Evolutionary conservation across 2,797 vertebrate genomes (phyloP).

Genomic region (Lithobates sylvaticus): DNA sequence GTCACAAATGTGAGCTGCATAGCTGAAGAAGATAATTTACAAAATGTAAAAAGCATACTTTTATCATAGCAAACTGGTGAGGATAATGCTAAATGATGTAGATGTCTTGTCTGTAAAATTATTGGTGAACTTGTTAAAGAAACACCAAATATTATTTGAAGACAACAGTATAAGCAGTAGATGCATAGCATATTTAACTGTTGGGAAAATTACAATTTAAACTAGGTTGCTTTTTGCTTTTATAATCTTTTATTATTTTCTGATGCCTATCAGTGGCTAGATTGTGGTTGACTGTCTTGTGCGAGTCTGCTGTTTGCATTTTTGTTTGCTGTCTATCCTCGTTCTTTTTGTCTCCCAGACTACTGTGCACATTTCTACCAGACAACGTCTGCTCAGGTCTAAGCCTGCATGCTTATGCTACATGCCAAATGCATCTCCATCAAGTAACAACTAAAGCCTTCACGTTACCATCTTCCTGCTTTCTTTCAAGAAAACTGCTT

Average conservation of each 20-base stretch:
- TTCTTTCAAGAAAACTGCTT: neutral
- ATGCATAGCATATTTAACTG: neutral
- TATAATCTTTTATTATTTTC: neutral
- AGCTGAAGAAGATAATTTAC: no score
- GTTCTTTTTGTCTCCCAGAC: constrained; percentile 45
- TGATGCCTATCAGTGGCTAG: constrained; percentile 5
- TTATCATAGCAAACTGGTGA: no score
- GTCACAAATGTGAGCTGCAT: no score
- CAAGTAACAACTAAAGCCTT: neutral
- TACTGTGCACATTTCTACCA: constrained; percentile 29
- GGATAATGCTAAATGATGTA: no score
- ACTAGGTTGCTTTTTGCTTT: neutral
- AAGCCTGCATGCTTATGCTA: constrained; percentile 8
- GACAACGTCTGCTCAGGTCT: constrained; percentile 50
- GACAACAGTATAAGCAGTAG: neutral
- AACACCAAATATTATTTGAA: neutral
- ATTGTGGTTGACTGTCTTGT: neutral
- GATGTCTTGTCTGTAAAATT: no score
- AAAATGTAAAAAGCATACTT: no score
- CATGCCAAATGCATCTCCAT: constrained; percentile 28
- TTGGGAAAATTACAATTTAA: neutral
- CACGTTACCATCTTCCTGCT: neutral
- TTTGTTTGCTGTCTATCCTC: constrained; percentile 29
- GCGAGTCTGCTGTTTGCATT: neutral
- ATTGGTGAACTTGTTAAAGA: no score